Conservation (phyloP, 2,888 invertebrate species). For the Ditylenchus weischeri region DNA sequence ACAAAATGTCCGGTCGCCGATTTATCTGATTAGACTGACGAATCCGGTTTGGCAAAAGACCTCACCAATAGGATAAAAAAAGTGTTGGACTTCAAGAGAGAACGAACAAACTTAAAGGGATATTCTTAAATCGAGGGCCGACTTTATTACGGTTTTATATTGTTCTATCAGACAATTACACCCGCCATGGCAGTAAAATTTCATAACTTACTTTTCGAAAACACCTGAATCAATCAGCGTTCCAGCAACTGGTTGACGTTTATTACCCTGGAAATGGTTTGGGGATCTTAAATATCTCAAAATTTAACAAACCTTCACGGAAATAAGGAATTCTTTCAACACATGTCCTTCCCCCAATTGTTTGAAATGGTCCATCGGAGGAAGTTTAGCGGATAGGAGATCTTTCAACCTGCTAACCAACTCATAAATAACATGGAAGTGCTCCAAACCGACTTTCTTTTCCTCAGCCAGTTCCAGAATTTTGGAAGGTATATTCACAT, state of each 20-base stretch:
- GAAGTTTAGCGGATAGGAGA: conserved; percentile 74
- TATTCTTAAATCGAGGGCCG: too few relatives aligned
- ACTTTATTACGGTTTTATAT: too few relatives aligned
- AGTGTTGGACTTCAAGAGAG: too few relatives aligned
- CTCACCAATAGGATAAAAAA: too few relatives aligned
- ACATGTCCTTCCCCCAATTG: conserved; percentile 67
- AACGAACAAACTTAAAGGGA: too few relatives aligned
- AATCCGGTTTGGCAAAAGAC: too few relatives aligned
- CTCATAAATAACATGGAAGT: conserved; percentile 86
- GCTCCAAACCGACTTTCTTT: conserved; percentile 67
- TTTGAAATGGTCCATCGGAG: conserved; percentile 73
- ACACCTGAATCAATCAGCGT: conserved; percentile 53
- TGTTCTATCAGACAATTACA: too few relatives aligned
- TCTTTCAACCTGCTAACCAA: conserved; percentile 77
- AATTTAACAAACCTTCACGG: conserved; percentile 44
- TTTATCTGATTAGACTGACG: too few relatives aligned
- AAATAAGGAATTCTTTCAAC: conserved; percentile 64
- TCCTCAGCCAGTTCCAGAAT: conserved; percentile 64
- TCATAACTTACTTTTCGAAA: conserved; percentile 46
- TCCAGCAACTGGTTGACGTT: conserved; percentile 65
- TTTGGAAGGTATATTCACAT: conserved; percentile 65
- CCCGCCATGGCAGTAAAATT: too few relatives aligned
- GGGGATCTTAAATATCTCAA: too few relatives aligned
- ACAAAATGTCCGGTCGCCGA: too few relatives aligned
- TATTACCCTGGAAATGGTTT: conserved; percentile 54